These are phyloP conservation scores for Nannoperca obscura DNA, from an alignment of 2,797 vertebrate genomes.

Conservation along the genomic window DNA sequence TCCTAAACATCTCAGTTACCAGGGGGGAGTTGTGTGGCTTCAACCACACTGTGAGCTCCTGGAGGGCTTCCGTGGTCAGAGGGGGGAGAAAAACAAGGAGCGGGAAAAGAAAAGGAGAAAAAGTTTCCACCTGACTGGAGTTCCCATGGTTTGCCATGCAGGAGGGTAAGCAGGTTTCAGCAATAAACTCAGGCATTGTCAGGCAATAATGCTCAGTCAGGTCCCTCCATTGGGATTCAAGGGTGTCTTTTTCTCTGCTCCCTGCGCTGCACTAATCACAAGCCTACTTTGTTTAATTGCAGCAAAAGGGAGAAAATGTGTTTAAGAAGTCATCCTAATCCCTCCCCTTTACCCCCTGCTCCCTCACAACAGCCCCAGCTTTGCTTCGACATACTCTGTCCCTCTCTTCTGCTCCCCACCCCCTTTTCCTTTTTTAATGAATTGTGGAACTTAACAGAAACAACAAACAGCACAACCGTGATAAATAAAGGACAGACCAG, in stretches of 20 bases:
- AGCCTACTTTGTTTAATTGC: slow-evolving; percentile 99
- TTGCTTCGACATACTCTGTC: slow-evolving; percentile 58
- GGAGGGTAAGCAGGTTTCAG: slow-evolving; percentile 99
- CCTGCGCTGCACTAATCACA: slow-evolving; percentile 99
- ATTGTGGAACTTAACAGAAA: slow-evolving; percentile 92
- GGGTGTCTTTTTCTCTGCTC: slow-evolving; percentile 99
- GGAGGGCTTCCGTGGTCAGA: slow-evolving; percentile 89
- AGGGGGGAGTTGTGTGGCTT: slow-evolving; percentile 89
- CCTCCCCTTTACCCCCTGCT: slow-evolving; percentile 84
- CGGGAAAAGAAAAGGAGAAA: slow-evolving; percentile 90
- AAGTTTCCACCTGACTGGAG: slow-evolving; percentile 99
- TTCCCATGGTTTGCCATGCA: slow-evolving; percentile 99
- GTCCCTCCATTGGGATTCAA: slow-evolving; percentile 99
- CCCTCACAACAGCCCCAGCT: slow-evolving; percentile 70
- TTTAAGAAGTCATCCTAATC: slow-evolving; percentile 99
- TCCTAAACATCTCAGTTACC: slow-evolving; percentile 97
- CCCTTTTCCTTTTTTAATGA: slow-evolving; percentile 90
- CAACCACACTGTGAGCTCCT: slow-evolving; percentile 90
- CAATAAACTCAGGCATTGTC: slow-evolving; percentile 99
- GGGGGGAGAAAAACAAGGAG: slow-evolving; percentile 77
- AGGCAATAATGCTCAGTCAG: slow-evolving; percentile 98
- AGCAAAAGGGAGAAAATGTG: slow-evolving; percentile 98
- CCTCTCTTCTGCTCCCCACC: slow-evolving; percentile 76
- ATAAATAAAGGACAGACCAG: slow-evolving; percentile 89
- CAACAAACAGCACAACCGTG: slow-evolving; percentile 93